Conservation (phyloP, 2,113 vertebrate genomes). For the Passer montanus region DNA sequence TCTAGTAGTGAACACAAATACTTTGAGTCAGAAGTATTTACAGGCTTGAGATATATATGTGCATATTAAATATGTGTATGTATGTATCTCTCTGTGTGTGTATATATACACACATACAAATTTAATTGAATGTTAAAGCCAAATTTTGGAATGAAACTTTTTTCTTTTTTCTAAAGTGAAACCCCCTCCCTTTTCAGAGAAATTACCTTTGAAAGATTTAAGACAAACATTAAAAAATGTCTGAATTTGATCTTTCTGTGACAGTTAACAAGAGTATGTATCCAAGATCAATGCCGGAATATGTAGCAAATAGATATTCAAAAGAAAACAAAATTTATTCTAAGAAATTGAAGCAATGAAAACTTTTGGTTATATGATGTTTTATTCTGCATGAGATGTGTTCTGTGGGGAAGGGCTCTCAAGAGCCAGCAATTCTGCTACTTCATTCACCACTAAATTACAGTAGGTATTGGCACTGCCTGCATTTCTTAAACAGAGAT, state of each 20-base stretch:
- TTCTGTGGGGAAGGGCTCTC: not conserved
- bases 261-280: not conserved
- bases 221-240: not conserved
- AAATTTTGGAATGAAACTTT: not conserved
- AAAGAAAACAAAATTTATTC: not conserved
- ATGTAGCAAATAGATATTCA: not conserved
- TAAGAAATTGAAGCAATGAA: not conserved
- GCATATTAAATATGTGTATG: fast-evolving
- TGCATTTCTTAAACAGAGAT: not conserved
- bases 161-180: not conserved
- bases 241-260: not conserved
- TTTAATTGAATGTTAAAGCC: not conserved
- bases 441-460: not conserved
- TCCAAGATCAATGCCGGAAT: not conserved
- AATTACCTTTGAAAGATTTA: not conserved
- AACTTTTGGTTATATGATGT: not conserved
- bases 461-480: not conserved
- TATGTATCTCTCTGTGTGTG: fast-evolving
- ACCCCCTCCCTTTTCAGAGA: not conserved
- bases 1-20: not conserved
- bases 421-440: not conserved
- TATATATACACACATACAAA: not conserved
- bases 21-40: not conserved
- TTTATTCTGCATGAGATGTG: not conserved
- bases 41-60: not conserved